Conservation (phyloP, 2,797 vertebrate genomes). For the Ctenopoma multispine region DNA sequence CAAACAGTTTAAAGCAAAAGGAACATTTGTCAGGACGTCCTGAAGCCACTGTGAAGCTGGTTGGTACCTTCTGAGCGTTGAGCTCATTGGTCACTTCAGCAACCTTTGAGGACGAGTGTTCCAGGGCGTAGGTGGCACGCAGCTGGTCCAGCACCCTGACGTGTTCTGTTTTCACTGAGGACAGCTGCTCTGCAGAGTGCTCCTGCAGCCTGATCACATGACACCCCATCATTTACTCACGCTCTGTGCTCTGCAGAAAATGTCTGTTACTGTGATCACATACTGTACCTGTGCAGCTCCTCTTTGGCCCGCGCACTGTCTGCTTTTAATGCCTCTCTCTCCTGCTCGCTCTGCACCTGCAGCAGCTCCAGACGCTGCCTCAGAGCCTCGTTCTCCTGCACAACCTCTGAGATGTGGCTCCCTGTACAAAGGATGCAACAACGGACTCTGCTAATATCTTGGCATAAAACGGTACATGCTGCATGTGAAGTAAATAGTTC, state of each 20-base stretch:
- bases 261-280: no score
- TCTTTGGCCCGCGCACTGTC: slow-evolving; percentile 73
- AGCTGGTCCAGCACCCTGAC: slow-evolving; percentile 86
- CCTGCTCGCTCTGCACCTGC: slow-evolving; percentile 80
- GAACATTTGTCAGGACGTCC: background rate
- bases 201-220: slow-evolving; percentile 81
- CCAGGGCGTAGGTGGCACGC: slow-evolving; percentile 85
- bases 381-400: slow-evolving; percentile 89
- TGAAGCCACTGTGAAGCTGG: background rate
- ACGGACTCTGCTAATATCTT: background rate
- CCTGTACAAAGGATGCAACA: slow-evolving; percentile 37
- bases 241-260: background rate
- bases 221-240: fast-evolving
- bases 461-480: background rate
- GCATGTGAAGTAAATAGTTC: no score
- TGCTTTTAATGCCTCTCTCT: slow-evolving; percentile 80
- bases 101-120: slow-evolving; percentile 90
- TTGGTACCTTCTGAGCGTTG: slow-evolving; percentile 87
- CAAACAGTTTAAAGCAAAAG: background rate
- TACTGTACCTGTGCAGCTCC: slow-evolving; percentile 85
- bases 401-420: slow-evolving; percentile 84
- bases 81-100: slow-evolving; percentile 88
- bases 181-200: slow-evolving; percentile 79
- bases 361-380: slow-evolving; percentile 81
- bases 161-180: slow-evolving; percentile 85